Evolutionary conservation across 1,140 invertebrate genomes (phyloP).

Genomic region (Drosophila pandora): DNA sequence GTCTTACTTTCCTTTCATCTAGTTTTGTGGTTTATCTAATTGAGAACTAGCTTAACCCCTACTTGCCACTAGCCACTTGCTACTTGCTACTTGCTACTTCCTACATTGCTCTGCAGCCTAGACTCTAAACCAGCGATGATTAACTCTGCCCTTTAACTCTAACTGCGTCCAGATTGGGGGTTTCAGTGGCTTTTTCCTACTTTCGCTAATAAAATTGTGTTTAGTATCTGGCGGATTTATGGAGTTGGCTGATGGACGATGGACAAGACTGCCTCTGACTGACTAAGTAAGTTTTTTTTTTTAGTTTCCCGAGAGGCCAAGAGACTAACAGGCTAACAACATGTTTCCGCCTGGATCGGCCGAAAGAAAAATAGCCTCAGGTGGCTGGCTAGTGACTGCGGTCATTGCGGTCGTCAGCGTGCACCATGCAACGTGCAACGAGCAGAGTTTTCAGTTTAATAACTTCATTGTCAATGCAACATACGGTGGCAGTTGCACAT

Average conservation of each 20-base stretch:
- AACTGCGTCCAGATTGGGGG: slow-evolving; percentile 12
- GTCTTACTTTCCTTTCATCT: neutral
- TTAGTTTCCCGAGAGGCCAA: neutral
- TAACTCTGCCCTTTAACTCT: slow-evolving; percentile 35
- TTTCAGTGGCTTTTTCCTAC: slow-evolving; percentile 20
- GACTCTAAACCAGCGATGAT: slow-evolving; percentile 10
- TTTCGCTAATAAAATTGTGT: slow-evolving; percentile 53
- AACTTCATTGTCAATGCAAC: slow-evolving; percentile 81
- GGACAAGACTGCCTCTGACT: slow-evolving; percentile 2
- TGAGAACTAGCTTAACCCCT: slow-evolving; percentile 44
- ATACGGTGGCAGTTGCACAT: slow-evolving; percentile 41
- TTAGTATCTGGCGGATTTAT: slow-evolving; percentile 44
- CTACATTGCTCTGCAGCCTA: too few species aligned
- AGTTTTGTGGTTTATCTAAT: slow-evolving; percentile 62
- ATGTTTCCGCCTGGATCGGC: slow-evolving; percentile 52
- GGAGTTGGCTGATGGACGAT: slow-evolving; percentile 17
- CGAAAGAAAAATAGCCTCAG: slow-evolving; percentile 45
- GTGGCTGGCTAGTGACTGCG: slow-evolving; percentile 31
- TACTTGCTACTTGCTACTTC: neutral
- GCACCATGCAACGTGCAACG: neutral
- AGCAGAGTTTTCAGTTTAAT: slow-evolving; percentile 73
- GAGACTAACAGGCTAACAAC: slow-evolving; percentile 43
- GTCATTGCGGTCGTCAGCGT: slow-evolving; percentile 41
- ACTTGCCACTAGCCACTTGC: slow-evolving; percentile 47
- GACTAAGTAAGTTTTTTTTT: slow-evolving; percentile 26